Evolutionary conservation across 2,113 vertebrate genomes (phyloP).

Genomic region (Microcebus lehilahytsara): DNA sequence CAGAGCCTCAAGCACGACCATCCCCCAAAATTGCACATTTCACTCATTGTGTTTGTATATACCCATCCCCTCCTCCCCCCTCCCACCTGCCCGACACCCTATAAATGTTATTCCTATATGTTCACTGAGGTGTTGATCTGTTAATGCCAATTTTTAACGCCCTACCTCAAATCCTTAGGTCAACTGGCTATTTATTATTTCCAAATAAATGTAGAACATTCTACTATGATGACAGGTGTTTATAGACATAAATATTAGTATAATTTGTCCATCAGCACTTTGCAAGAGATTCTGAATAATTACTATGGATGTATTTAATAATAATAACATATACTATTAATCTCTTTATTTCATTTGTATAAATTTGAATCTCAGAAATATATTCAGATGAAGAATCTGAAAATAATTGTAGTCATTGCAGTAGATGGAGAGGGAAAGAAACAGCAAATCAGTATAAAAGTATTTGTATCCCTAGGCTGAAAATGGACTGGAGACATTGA

Average conservation of each 20-base stretch:
- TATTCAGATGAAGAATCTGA: neutral
- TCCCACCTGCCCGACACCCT: too few relatives aligned
- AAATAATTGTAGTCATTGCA: neutral
- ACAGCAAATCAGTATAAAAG: neutral
- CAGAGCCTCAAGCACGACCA: too few relatives aligned
- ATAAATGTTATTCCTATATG: too few relatives aligned
- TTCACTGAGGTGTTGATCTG: too few relatives aligned
- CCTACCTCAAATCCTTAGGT: neutral
- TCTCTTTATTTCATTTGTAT: neutral
- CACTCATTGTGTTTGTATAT: too few relatives aligned
- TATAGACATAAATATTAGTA: neutral
- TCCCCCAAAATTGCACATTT: too few relatives aligned
- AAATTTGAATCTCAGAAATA: constrained; percentile 10
- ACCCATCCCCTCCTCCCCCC: too few relatives aligned
- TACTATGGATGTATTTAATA: neutral
- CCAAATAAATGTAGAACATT: neutral
- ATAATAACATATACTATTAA: neutral
- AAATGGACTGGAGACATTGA: neutral
- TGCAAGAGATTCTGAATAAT: neutral
- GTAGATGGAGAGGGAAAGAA: neutral
- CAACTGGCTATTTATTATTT: neutral
- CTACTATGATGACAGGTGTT: neutral
- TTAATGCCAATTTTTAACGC: neutral
- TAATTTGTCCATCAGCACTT: neutral
- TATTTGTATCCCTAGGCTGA: neutral